Conservation (phyloP, 2,797 vertebrate genomes). For the Spea hammondii region DNA sequence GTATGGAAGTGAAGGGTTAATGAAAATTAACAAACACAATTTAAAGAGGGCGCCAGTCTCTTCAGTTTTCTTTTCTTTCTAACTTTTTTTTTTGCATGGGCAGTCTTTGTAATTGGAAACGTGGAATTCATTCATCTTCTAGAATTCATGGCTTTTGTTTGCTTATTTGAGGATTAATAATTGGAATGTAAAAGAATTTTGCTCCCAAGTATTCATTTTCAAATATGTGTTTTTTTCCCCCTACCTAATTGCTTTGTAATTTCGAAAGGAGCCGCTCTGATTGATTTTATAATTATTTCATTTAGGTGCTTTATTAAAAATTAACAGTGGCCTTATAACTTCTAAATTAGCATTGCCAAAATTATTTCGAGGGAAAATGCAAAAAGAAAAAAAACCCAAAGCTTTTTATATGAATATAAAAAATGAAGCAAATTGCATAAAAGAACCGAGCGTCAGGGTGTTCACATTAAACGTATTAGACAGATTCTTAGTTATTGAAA, state of each 20-base stretch:
- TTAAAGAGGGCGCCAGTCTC: conserved; percentile 48
- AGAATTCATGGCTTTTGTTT: conserved; percentile 53
- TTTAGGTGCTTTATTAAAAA: conserved; percentile 77
- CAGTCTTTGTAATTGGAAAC: conserved; percentile 44
- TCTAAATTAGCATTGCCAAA: conserved; percentile 72
- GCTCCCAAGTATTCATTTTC: conserved; percentile 64
- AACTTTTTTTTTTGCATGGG: conserved; percentile 30
- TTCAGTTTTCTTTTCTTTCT: conserved; percentile 22
- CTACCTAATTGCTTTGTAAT: conserved; percentile 69
- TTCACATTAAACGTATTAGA: not conserved
- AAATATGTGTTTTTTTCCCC: conserved; percentile 10
- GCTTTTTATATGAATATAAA: not conserved
- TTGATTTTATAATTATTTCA: conserved; percentile 78
- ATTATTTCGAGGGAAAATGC: conserved; percentile 70
- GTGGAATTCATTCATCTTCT: conserved; percentile 30
- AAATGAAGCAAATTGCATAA: not conserved
- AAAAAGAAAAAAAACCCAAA: conserved; percentile 10
- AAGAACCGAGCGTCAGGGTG: not conserved
- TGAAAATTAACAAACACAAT: conserved; percentile 55
- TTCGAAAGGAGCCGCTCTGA: conserved; percentile 72
- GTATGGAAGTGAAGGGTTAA: conserved; percentile 27
- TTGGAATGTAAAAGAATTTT: conserved; percentile 56
- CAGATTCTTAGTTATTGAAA: not conserved
- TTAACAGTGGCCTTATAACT: conserved; percentile 74
- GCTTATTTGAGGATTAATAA: conserved; percentile 45